A percentile compares a stretch with the other conserved stretches of the same genome.
These are phyloP conservation scores for Ramphastos sulfuratus DNA, from an alignment of 2,113 vertebrate species.

Conservation along the genomic window DNA sequence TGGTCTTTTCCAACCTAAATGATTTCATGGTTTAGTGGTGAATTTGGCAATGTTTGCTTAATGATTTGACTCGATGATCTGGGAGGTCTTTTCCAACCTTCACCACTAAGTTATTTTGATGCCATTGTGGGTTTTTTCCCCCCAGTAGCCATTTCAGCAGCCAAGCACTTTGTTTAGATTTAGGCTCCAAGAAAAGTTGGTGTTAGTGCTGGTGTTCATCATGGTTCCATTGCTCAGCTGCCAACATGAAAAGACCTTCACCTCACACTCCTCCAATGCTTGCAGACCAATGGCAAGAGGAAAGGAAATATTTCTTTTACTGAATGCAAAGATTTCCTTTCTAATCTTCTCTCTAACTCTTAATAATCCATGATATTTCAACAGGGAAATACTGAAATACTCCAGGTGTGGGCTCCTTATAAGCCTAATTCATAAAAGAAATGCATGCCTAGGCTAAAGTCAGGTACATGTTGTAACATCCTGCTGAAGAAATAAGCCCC, in stretches of 20 bases:
- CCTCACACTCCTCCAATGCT: not conserved
- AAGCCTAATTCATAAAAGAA: not conserved
- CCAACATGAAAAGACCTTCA: not conserved
- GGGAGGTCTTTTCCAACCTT: too few species aligned
- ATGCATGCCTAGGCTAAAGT: fast-evolving
- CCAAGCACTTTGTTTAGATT: not conserved
- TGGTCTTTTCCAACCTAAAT: too few species aligned
- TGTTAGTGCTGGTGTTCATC: not conserved
- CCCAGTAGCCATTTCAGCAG: not conserved
- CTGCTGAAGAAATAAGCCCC: not conserved
- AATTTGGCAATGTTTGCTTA: too few species aligned
- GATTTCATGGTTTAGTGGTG: too few species aligned
- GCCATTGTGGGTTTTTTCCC: not conserved
- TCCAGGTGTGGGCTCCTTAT: not conserved
- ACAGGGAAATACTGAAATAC: not conserved
- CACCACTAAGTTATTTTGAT: not conserved
- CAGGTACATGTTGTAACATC: not conserved
- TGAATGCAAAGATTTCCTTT: not conserved
- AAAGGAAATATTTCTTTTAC: not conserved
- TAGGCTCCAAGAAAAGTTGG: not conserved
- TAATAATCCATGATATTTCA: not conserved
- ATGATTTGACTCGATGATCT: too few species aligned
- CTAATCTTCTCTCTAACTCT: not conserved
- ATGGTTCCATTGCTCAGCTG: not conserved
- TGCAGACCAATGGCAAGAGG: not conserved